These are phyloP conservation scores for Miichthys miiuy DNA, from an alignment of 2,797 vertebrate species.

Conservation along the genomic window DNA sequence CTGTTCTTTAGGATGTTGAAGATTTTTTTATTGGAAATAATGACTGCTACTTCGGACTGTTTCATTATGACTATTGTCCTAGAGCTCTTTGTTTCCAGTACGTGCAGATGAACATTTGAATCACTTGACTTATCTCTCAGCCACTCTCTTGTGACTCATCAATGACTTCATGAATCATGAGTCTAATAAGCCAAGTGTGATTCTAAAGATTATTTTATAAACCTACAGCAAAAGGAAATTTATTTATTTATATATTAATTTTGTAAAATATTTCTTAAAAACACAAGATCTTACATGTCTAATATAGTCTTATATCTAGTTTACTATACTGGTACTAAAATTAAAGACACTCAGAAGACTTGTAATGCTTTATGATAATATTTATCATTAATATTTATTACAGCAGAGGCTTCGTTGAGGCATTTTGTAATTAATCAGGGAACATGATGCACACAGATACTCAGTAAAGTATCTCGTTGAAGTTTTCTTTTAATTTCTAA, in stretches of 20 bases:
- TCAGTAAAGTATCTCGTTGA: neutral
- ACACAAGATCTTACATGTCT: neutral
- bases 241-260: too few relatives aligned
- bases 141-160: too few relatives aligned
- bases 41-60: neutral
- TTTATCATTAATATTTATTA: neutral
- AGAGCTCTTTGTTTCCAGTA: neutral
- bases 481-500: neutral
- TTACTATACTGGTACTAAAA: too few relatives aligned
- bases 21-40: constrained; percentile 3
- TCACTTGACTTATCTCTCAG: neutral
- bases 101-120: neutral
- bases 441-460: neutral
- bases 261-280: neutral
- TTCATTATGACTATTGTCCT: constrained; percentile 3
- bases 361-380: neutral
- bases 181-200: constrained; percentile 4
- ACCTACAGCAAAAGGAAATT: neutral
- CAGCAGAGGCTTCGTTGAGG: neutral
- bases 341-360: neutral
- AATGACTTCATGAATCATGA: neutral
- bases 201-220: neutral
- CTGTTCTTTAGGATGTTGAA: neutral
- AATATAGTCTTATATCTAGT: neutral
- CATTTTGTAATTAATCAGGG: neutral